Evolutionary conservation across 2,888 invertebrate species (phyloP), one percentile per base, ranked within the genome.

Genomic region (Aspidiotus rigidus): DNA sequence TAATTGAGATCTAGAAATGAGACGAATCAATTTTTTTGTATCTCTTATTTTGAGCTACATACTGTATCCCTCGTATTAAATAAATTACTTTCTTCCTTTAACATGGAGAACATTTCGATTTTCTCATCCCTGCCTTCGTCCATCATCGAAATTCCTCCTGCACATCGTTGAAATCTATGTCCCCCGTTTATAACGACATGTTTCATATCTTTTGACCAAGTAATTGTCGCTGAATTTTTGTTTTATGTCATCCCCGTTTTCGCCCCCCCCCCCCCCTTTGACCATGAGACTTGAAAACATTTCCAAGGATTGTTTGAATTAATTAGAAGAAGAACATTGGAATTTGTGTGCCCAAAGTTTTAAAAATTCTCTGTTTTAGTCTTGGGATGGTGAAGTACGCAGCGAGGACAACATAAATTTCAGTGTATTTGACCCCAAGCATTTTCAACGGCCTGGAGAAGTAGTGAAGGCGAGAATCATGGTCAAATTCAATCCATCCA

Each of bases 351-450:
- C 54, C 54, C 13, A 2, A 3, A 28, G 28, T 28, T 5, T 28
- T 3, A 28, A 28, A 28, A 28, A 28, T 28, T 28, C 5, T 28
- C 28, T 55, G 7, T 59, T 28, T 7, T 78, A 84, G 83, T 83
- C 83, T 74, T 83, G 82, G 81, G 80, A 84, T 62, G 85, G 85
- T 0, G 83, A 84, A 71, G 82, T 84, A 0, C 79, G 81, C 11
- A 82, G 83, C 0, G 75, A 78, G 57, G 83, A 85, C 75, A 84
- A 85, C 76, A 79, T 78, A 42, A 82, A 83, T 73, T 85, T 82
- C 75, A 81, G 83, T 71, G 81, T 86, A 41, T 81, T 82, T 72
- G 84, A 84, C 74, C 80, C 81, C 0, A 81, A 82, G 60, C 82
- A 83, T 78, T 80, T 79, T 71, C 79, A 85, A 53, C 80, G 80